Conservation (phyloP, 2,113 vertebrate species). For the Perccottus glenii region DNA sequence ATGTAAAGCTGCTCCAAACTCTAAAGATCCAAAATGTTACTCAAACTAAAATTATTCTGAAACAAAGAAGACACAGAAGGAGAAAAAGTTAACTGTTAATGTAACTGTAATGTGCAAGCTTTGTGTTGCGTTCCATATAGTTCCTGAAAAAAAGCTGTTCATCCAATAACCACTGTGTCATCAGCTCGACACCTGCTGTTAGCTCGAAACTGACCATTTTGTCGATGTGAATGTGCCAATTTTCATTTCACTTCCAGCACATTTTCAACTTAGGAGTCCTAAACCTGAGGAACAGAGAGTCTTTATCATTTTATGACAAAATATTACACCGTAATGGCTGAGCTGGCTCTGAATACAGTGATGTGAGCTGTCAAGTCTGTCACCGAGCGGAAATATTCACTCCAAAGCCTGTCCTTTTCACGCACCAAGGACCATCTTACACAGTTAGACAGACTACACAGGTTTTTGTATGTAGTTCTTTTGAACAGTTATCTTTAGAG, state of each 20-base stretch:
- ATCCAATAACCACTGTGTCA: not conserved
- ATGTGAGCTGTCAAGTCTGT: conserved; percentile 10
- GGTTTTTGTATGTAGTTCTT: not conserved
- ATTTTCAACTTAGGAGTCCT: conserved; percentile 27
- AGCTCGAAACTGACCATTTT: conserved; percentile 16
- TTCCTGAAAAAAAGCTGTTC: not conserved
- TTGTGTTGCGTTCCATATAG: not conserved
- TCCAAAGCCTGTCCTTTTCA: not conserved
- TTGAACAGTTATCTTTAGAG: not conserved
- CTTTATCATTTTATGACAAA: conserved; percentile 31
- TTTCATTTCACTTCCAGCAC: conserved; percentile 25
- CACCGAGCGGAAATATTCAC: not conserved
- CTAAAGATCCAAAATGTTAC: too few relatives aligned
- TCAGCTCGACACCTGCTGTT: conserved; percentile 32
- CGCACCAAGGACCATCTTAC: not conserved
- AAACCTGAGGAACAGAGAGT: conserved; percentile 14
- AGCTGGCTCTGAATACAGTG: not conserved
- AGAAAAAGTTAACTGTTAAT: too few relatives aligned
- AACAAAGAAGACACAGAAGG: too few relatives aligned
- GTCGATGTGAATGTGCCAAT: conserved; percentile 16
- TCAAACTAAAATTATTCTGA: too few relatives aligned
- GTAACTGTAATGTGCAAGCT: not conserved
- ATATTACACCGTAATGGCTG: conserved; percentile 16
- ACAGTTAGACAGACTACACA: not conserved
- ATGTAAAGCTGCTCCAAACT: too few relatives aligned